Conservation (phyloP, 2,113 vertebrate species). For the Vicugna pacos region DNA sequence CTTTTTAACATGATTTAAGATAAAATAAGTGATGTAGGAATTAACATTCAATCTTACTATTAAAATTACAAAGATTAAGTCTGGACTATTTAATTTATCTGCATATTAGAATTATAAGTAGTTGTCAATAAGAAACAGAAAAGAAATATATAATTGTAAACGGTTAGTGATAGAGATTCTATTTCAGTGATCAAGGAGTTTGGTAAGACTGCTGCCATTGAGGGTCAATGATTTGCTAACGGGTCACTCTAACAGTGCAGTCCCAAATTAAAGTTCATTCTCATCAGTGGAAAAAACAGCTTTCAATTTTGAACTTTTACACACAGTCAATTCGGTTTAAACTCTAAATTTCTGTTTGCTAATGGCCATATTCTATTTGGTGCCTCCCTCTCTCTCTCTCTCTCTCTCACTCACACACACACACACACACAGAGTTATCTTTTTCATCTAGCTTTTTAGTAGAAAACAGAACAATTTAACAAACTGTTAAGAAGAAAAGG, state of each 20-base stretch:
- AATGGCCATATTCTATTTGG: background rate
- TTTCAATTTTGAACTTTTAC: conserved; percentile 52
- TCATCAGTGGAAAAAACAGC: conserved; percentile 22
- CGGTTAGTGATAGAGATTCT: background rate
- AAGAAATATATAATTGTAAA: background rate
- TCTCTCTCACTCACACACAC: background rate
- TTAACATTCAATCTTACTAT: conserved; percentile 34
- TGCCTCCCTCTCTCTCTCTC: background rate
- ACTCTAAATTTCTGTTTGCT: conserved; percentile 41
- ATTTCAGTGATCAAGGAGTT: background rate
- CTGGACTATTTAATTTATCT: conserved; percentile 26
- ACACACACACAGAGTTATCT: background rate
- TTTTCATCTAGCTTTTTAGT: background rate
- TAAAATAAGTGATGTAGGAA: background rate
- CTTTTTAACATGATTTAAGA: background rate
- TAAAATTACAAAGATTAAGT: conserved; percentile 9
- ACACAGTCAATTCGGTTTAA: conserved; percentile 27
- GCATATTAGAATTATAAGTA: conserved; percentile 16
- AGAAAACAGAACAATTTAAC: background rate
- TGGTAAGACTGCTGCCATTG: background rate
- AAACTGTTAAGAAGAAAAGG: background rate
- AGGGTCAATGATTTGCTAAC: background rate
- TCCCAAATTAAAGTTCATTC: conserved; percentile 14
- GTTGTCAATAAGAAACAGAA: conserved; percentile 21
- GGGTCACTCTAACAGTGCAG: background rate